Conservation (phyloP, 2,797 vertebrate genomes). For the Lithobates pipiens region DNA sequence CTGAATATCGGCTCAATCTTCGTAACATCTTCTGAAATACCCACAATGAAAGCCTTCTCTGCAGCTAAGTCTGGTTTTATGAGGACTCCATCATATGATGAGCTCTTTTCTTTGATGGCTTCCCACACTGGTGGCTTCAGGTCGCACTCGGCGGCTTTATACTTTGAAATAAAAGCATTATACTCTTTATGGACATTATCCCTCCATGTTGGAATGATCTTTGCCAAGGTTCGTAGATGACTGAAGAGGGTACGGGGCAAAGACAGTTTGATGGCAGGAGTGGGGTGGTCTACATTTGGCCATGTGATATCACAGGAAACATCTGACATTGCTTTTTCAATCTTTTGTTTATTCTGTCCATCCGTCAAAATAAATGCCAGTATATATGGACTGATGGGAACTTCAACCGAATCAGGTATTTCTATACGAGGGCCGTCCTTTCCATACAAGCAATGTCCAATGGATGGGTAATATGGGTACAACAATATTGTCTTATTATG, state of each 20-base stretch:
- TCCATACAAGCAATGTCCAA: constrained; percentile 15
- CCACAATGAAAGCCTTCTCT: constrained; percentile 73
- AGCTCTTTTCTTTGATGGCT: constrained; percentile 61
- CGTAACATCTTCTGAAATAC: constrained; percentile 72
- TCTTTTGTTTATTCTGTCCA: background rate
- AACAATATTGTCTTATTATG: constrained; percentile 7
- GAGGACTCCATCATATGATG: constrained; percentile 67
- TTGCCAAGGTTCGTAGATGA: constrained; percentile 67
- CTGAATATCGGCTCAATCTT: constrained; percentile 68
- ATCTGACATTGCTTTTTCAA: constrained; percentile 13
- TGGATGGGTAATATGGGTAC: constrained; percentile 18
- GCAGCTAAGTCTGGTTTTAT: constrained; percentile 64
- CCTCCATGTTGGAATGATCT: constrained; percentile 76
- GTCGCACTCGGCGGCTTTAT: constrained; percentile 63
- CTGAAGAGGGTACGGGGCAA: constrained; percentile 72
- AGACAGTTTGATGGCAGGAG: constrained; percentile 19
- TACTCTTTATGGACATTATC: constrained; percentile 66
- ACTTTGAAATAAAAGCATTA: constrained; percentile 71
- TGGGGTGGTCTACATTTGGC: background rate
- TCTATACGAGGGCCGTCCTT: constrained; percentile 6
- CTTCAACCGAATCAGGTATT: background rate
- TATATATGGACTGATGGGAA: constrained; percentile 9
- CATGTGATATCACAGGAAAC: constrained; percentile 27
- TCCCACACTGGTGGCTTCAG: constrained; percentile 72
- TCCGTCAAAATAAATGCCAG: constrained; percentile 28